These are phyloP conservation scores for Pollenia griseotomentosa DNA, from an alignment of 2,888 invertebrate genomes.

Conservation along the genomic window DNA sequence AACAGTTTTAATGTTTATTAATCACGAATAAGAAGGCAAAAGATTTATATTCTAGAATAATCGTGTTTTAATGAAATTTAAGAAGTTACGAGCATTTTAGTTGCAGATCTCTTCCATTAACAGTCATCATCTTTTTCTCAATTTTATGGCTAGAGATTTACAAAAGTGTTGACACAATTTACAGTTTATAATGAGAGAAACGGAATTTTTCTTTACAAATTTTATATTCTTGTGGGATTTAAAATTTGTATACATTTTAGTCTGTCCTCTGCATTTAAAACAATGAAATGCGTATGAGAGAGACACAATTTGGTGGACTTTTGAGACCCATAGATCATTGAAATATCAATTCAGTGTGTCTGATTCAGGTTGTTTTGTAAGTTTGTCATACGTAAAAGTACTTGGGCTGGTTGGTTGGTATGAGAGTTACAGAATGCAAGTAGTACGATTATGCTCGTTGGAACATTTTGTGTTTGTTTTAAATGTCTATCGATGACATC, in stretches of 20 bases:
- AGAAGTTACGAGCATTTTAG: constrained; percentile 56
- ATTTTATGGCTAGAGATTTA: background rate
- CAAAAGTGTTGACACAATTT: constrained; percentile 56
- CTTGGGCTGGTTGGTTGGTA: background rate
- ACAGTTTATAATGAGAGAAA: constrained; percentile 35
- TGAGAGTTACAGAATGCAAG: constrained; percentile 39
- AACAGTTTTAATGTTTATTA: constrained; percentile 76
- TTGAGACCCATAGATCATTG: constrained; percentile 65
- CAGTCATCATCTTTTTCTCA: background rate
- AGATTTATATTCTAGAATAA: constrained; percentile 45
- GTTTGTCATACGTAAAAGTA: constrained; percentile 5
- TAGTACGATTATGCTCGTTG: constrained; percentile 8
- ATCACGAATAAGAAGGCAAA: constrained; percentile 69
- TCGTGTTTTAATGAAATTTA: constrained; percentile 68
- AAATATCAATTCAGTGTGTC: constrained; percentile 57
- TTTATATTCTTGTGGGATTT: background rate
- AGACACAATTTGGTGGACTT: constrained; percentile 44
- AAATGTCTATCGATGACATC: constrained; percentile 71
- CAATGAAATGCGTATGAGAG: constrained; percentile 40
- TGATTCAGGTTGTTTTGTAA: constrained; percentile 25
- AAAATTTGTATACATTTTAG: background rate
- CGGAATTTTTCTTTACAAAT: background rate
- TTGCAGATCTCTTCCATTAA: constrained; percentile 31
- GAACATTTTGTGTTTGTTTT: constrained; percentile 43
- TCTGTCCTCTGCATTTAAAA: background rate